phyloP scores from a whole-genome alignment of 2,113 vertebrate genomes.

The Austrofundulus limnaeus region DNA sequence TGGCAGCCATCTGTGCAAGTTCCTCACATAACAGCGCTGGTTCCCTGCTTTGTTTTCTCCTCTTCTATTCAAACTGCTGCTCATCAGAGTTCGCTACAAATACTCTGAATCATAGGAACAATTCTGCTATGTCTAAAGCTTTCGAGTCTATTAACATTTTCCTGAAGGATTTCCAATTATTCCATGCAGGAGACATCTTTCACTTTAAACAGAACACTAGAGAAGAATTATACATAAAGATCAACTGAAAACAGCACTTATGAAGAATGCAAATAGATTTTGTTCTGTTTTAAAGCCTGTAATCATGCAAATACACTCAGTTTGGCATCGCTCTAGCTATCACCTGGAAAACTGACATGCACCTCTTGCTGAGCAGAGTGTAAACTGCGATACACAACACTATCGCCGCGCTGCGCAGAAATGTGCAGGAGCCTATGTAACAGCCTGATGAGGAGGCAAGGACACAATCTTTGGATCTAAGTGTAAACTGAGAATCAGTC shows the following conservation, averaged over 20 bases:
- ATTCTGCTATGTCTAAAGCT: background rate
- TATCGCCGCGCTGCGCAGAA: conserved; percentile 36
- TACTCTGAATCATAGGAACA: conserved; percentile 6
- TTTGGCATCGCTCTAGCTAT: background rate
- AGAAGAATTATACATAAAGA: background rate
- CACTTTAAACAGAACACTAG: background rate
- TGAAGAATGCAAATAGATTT: conserved; percentile 1
- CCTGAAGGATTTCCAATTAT: conserved; percentile 4
- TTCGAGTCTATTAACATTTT: background rate
- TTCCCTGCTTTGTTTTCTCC: conserved; percentile 67
- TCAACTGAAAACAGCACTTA: background rate
- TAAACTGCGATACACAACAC: conserved; percentile 6
- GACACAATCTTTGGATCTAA: conserved; percentile 56
- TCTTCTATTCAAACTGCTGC: conserved; percentile 63
- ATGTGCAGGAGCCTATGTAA: conserved; percentile 43
- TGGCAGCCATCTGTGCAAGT: conserved; percentile 58
- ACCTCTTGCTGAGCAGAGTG: background rate
- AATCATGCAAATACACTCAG: background rate
- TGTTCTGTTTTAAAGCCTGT: no score
- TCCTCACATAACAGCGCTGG: conserved; percentile 48
- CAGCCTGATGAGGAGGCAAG: conserved; percentile 33
- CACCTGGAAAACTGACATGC: conserved; percentile 11
- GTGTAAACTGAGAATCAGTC: conserved; percentile 36
- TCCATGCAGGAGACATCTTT: background rate
- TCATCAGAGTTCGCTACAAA: conserved; percentile 43